Percentiles rank a stretch among this genome's conserved stretches.
Evolutionary conservation across 2,113 vertebrate genomes (phyloP).

Genomic region (Sinocyclocheilus rhinocerous): DNA sequence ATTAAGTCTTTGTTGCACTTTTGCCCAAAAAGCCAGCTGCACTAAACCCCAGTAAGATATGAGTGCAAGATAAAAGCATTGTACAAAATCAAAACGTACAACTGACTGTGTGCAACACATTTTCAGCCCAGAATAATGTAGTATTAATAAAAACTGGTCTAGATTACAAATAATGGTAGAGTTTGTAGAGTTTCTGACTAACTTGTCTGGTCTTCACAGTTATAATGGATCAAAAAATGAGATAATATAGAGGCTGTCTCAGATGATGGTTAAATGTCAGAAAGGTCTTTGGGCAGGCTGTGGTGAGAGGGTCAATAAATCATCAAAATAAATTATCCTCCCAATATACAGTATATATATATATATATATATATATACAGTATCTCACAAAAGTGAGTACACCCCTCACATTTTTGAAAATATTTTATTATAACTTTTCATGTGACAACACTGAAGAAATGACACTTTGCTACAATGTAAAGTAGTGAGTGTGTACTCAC

Average conservation of each 20-base stretch:
- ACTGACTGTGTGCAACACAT: background rate
- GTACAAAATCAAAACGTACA: background rate
- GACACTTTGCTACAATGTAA: no score
- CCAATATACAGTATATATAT: background rate
- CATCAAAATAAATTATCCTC: background rate
- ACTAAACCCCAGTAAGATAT: background rate
- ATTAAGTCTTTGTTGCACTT: slow-evolving; percentile 41
- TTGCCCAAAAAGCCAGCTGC: slow-evolving; percentile 36
- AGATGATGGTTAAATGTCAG: background rate
- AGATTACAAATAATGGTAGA: background rate
- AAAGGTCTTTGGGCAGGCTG: background rate
- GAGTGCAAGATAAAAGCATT: background rate
- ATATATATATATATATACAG: background rate
- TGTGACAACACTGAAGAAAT: no score
- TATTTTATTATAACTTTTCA: no score
- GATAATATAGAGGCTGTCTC: background rate
- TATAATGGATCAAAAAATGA: background rate
- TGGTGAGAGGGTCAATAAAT: background rate
- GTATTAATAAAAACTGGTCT: background rate
- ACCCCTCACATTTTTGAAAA: no score
- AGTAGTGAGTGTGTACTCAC: no score
- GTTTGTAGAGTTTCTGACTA: background rate
- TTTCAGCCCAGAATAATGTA: background rate
- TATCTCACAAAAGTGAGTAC: no score
- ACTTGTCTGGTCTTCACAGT: background rate